Conservation (phyloP, 2,888 invertebrate species). For the Automeris io region DNA sequence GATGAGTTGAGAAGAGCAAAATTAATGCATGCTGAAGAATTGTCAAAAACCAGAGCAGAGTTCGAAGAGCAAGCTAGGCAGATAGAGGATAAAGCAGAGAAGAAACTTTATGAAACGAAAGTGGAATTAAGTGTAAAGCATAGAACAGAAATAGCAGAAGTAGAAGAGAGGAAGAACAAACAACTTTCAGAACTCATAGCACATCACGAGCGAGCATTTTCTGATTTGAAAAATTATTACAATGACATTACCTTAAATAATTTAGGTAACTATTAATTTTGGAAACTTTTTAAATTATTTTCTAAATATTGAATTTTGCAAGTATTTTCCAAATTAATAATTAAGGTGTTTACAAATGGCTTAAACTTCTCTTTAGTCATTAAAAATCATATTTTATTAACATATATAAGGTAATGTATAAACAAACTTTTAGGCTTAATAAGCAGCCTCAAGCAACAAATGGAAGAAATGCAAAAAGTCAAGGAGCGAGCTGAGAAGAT, state of each 20-base stretch:
- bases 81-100: slow-evolving; percentile 80
- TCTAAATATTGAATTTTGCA: no score
- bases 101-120: slow-evolving; percentile 83
- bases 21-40: slow-evolving; percentile 84
- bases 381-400: no score
- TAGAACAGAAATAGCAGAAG: slow-evolving; percentile 90
- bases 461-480: slow-evolving; percentile 86
- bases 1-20: slow-evolving; percentile 85
- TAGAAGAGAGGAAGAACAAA: slow-evolving; percentile 93
- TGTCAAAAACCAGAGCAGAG: slow-evolving; percentile 76
- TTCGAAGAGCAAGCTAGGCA: slow-evolving; percentile 70
- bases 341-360: no score
- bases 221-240: slow-evolving; percentile 95
- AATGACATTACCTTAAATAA: slow-evolving; percentile 96
- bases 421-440: slow-evolving; percentile 76
- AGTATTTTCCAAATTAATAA: no score
- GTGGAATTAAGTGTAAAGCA: slow-evolving; percentile 84
- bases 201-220: slow-evolving; percentile 90
- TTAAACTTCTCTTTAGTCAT: no score
- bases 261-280: no score
- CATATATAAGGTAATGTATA: no score
- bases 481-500: slow-evolving; percentile 82
- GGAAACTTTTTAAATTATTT: no score
- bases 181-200: slow-evolving; percentile 88
- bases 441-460: slow-evolving; percentile 86